These are phyloP conservation scores for Zosterops borbonicus DNA, from an alignment of 2,113 vertebrate genomes.

Conservation along the genomic window DNA sequence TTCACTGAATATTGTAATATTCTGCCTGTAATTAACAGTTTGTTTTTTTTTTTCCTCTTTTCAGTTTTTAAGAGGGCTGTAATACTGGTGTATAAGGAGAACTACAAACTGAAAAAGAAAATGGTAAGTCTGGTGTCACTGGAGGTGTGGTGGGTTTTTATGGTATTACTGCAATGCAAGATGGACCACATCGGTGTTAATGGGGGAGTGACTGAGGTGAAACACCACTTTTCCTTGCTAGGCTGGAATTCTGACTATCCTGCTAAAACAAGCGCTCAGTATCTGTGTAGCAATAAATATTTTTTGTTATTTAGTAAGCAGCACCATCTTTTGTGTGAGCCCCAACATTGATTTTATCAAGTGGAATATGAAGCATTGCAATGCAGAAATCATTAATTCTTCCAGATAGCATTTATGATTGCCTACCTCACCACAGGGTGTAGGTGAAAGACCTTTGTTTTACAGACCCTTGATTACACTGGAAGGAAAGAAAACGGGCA, in stretches of 20 bases:
- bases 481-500: not conserved
- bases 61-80: slow-evolving; percentile 96
- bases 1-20: not conserved
- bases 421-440: not conserved
- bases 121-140: slow-evolving; percentile 75
- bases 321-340: not conserved
- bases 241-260: not conserved
- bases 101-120: slow-evolving; percentile 95
- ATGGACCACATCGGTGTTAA: rapidly evolving
- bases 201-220: not conserved
- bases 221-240: not conserved
- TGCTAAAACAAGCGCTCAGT: not conserved
- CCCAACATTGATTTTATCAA: not conserved
- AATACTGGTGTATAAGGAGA: slow-evolving; percentile 94
- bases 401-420: not conserved
- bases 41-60: slow-evolving; percentile 17
- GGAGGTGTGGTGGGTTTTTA: not conserved
- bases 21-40: not conserved
- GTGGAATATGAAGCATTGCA: not conserved
- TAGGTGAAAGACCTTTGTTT: not conserved
- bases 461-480: not conserved
- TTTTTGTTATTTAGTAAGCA: not conserved
- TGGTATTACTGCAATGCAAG: not conserved
- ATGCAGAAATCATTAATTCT: not conserved
- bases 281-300: not conserved